Evolutionary conservation across 2,888 invertebrate species (phyloP), one percentile per base, ranked within the genome.

Genomic region (Pharmacophagus antenor): DNA sequence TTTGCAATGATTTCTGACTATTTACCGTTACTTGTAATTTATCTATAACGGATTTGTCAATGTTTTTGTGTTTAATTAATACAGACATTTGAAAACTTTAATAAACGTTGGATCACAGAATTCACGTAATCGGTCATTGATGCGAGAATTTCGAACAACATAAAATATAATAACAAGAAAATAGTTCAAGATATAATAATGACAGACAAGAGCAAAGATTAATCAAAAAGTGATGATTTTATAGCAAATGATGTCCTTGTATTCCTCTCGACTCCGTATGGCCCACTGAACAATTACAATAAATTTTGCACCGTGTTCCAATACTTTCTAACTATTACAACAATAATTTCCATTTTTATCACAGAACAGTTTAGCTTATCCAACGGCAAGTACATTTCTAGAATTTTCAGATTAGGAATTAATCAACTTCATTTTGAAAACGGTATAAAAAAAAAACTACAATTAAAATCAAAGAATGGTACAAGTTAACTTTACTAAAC

Each of bases 311-410:
- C 37, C 56, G 12, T 31, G 7, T 46, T 46, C 18, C 27, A 10
- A n/a, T 25, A 46, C 46, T 47, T 44, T 46, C 23, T n/a, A 48
- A 48, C 25, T 49, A 56, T 56, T 48, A 42, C 49, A 50, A 50
- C 15, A 37, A 25, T 23, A 53, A 53, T 55, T 56, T 56, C 22
- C 15, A 18, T 49, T 49, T 49, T 49, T 18, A 56, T 56, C 49
- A 56, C 56, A 56, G 49, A 41, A 20, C 48, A 27, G 48, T 41
- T 56, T 56, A 17, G 47, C 47, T 55, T 48, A 22, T 37, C 37
- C 21, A 52, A 17, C 23, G 20, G 48, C 48, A 56, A 56, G 48
- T 41, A 56, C 55, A 55, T 18, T 37, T 37, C 37, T 37, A 37
- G 3, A 37, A 37, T 15, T 37, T n/a, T n/a, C n/a, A n/a, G n/a